Evolutionary conservation across 2,113 vertebrate genomes (phyloP).

Genomic region (Dipodomys stephensi): DNA sequence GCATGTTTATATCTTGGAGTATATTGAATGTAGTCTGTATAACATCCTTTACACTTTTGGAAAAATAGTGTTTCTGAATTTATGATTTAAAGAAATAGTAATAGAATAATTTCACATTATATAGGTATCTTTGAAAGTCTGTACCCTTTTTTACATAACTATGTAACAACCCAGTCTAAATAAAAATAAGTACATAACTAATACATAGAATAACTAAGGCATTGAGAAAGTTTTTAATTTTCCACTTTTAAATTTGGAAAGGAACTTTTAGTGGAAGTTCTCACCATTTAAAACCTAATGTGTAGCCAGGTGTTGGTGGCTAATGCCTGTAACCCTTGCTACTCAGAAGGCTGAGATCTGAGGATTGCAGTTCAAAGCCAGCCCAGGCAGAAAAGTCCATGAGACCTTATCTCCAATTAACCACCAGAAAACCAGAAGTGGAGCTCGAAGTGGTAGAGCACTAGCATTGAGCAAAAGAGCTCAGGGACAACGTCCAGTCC

Average conservation of each 20-base stretch:
- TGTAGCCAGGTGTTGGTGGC: too few species aligned
- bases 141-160: neutral
- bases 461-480: too few species aligned
- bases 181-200: neutral
- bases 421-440: too few species aligned
- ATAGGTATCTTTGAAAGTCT: neutral
- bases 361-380: too few species aligned
- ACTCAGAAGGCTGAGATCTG: too few species aligned
- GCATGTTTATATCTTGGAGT: conserved; percentile 27
- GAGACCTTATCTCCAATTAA: too few species aligned
- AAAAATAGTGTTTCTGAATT: conserved; percentile 34
- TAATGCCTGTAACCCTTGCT: too few species aligned
- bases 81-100: neutral
- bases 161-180: conserved; percentile 7
- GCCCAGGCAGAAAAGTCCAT: too few species aligned
- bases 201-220: neutral
- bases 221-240: conserved; percentile 38
- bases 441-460: too few species aligned
- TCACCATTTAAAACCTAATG: neutral
- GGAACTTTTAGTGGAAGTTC: conserved; percentile 4
- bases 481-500: too few species aligned
- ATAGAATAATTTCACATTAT: neutral
- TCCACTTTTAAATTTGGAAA: conserved; percentile 45
- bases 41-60: conserved; percentile 35
- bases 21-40: neutral